Percentiles rank a stretch among this genome's conserved stretches.
Evolutionary conservation across 2,888 invertebrate genomes (phyloP).

Genomic region (Cataglyphis cursor): DNA sequence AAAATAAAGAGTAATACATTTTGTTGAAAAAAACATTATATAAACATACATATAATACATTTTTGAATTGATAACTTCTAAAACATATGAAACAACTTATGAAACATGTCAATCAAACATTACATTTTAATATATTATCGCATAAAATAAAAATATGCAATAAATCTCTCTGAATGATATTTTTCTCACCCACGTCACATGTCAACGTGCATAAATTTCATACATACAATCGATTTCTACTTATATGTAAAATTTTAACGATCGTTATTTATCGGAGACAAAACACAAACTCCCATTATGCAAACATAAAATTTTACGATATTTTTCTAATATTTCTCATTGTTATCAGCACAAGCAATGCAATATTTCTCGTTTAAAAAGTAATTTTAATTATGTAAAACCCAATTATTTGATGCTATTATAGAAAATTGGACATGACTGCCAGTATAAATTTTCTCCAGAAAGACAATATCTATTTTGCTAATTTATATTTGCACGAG

Average conservation of each 20-base stretch:
- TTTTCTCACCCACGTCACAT: neutral
- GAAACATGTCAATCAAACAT: neutral
- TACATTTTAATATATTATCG: neutral
- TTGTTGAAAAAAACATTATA: neutral
- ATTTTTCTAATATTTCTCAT: conserved; percentile 23
- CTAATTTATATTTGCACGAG: conserved; percentile 29
- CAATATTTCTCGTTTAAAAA: conserved; percentile 53
- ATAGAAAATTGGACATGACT: conserved; percentile 31
- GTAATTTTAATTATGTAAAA: conserved; percentile 49
- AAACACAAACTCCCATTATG: conserved; percentile 18
- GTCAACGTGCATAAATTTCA: neutral
- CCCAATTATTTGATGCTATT: conserved; percentile 45
- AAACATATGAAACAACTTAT: neutral
- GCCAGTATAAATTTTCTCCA: neutral
- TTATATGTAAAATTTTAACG: conserved; percentile 33
- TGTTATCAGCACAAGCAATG: conserved; percentile 18
- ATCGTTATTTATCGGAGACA: conserved; percentile 12
- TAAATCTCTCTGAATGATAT: neutral
- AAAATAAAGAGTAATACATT: neutral
- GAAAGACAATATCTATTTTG: conserved; percentile 31
- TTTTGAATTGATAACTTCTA: neutral
- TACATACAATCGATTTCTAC: neutral
- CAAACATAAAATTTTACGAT: conserved; percentile 49
- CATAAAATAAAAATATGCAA: neutral
- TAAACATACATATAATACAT: neutral